Base-by-base conservation (phyloP, 2,113 vertebrate species). In the Miniopterus natalensis region DNA sequence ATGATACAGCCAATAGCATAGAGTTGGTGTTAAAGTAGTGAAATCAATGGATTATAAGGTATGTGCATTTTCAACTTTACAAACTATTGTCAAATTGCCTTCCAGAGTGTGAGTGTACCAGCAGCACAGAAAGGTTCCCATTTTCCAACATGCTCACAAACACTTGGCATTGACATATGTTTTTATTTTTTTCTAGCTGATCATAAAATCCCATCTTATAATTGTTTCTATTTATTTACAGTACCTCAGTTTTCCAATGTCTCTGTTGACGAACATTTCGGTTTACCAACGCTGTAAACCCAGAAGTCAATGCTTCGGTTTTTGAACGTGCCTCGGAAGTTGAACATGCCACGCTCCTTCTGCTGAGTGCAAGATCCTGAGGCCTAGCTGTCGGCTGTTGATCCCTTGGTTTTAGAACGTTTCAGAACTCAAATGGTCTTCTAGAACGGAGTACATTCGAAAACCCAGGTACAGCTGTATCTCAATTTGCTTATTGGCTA, bases 161-260 rank as follows among this genome's bases (percentile, higher is more conserved):
- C 47, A 40, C 63, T 80, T 73, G 68, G 27, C 25, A 36, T 10
- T 66, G 55, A 49, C 45, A 59, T 4, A 10, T 73, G 45, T 47
- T 92, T 92, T 49, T 88, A 85, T 66, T 94, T 92, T 87, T 95
- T 49, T 65, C 36, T 55, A 80, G 12, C 8, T 51, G 20, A 57
- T 80, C 55, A 91, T 95, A 47, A 93, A 91, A 81, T 53, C 45
- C 79, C 36, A 79, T 80, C 20, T 96, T 49, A 21, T n/a, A 75
- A 59, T 80, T 84, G 14, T 80, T 95, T 78, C 80, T 71, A 85
- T 88, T 84, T 88, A 71, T 20, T 36, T 36, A 36, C 36, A 36
- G 36, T 36, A 36, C 36, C 36, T 36, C 36, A 36, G 36, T 36
- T 36, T 36, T 36, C 36, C 36, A 36, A 36, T 2, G 36, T 36